Evolutionary conservation across 2,113 vertebrate genomes (phyloP).

Genomic region (Desmodus rotundus): DNA sequence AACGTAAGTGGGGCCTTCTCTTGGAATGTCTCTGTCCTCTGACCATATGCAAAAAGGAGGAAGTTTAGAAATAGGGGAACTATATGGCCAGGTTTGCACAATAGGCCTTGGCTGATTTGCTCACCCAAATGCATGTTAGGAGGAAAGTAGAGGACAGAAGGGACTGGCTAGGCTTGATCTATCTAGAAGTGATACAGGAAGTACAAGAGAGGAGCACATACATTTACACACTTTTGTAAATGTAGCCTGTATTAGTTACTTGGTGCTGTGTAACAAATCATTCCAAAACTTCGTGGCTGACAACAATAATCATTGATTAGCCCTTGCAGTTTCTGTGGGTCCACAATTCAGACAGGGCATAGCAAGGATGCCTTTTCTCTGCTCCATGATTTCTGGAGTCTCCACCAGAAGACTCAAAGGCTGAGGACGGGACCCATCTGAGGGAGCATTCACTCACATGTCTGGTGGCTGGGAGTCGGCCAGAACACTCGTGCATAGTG

Average conservation of each 20-base stretch:
- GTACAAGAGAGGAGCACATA: neutral
- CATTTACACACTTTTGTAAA: neutral
- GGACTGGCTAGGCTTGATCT: neutral
- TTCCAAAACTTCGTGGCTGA: neutral
- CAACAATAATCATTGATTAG: neutral
- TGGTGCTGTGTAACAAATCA: neutral
- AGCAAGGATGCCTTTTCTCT: neutral
- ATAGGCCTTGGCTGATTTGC: neutral
- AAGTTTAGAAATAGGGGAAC: neutral
- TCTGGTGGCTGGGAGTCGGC: neutral
- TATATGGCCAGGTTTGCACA: neutral
- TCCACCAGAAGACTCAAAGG: neutral
- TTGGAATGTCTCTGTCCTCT: neutral
- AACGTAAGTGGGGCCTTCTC: neutral
- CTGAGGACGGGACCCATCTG: neutral
- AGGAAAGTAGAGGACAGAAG: neutral
- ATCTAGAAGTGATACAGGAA: neutral
- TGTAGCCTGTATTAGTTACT: neutral
- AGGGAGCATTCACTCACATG: neutral
- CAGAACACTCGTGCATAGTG: fast-evolving
- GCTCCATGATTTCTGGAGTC: neutral
- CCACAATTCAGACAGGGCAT: neutral
- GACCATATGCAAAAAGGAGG: neutral
- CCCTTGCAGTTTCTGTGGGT: neutral
- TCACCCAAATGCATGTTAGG: neutral